Conservation (phyloP, 2,888 invertebrate genomes). For the Seira ritae region DNA sequence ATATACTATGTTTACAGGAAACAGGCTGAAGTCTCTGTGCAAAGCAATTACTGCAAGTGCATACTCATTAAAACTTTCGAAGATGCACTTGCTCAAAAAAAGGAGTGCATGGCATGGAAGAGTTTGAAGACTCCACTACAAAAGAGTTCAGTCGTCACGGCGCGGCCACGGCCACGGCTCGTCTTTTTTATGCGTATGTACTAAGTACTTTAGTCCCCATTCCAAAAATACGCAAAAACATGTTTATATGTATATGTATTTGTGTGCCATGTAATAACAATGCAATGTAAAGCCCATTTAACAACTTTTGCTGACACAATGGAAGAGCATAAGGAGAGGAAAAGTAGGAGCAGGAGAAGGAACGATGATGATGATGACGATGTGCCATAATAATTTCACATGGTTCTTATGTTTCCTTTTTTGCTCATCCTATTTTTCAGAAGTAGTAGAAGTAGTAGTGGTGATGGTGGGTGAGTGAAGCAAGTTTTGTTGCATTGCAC, state of each 20-base stretch:
- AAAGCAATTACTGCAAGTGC: neutral
- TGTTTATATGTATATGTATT: neutral
- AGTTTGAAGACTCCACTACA: too few relatives aligned
- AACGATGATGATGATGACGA: neutral
- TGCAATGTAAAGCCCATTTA: constrained; percentile 36
- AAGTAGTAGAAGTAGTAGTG: too few relatives aligned
- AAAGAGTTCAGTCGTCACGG: too few relatives aligned
- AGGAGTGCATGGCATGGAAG: neutral
- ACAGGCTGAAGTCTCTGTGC: neutral
- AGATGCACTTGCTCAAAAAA: neutral
- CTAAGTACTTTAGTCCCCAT: neutral
- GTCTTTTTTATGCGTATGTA: too few relatives aligned
- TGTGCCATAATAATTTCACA: neutral
- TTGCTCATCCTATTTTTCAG: neutral
- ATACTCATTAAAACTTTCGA: neutral
- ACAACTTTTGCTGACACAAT: constrained; percentile 28
- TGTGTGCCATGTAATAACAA: neutral
- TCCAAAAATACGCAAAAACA: neutral
- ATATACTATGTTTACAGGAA: too few relatives aligned
- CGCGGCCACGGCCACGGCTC: too few relatives aligned
- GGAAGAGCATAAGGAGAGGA: neutral
- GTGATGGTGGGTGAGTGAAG: neutral
- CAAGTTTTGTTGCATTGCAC: neutral
- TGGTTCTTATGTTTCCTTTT: neutral
- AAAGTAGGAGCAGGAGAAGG: neutral